Base-by-base conservation (phyloP, 2,797 vertebrate genomes). In the Decapterus maruadsi region DNA sequence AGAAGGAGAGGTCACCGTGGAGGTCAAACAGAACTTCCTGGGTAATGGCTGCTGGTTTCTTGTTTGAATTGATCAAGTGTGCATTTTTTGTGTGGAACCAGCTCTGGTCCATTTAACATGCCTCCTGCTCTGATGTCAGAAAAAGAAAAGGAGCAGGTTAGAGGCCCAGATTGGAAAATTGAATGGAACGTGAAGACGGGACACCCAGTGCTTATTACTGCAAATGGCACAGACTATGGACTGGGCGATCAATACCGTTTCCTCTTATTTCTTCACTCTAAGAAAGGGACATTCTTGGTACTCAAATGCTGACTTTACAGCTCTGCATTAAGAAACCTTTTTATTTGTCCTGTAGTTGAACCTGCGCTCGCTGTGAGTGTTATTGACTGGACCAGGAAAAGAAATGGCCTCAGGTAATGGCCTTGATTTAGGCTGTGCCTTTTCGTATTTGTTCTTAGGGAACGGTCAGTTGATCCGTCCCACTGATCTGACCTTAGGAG, bases 21-120 rank as follows among this genome's bases (percentile, higher is more conserved):
- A 88, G 61, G 94, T 94, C 81, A 89, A 91, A 51, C 76, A 75
- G 75, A 85, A 94, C 81, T 90, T 96, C 56, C 79, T 94, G 16
- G 89, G 93, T 93, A 90, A 86, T 43, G 34, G n/a, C 46, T 64
- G 51, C 12, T 7, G 3, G 36, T 55, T 58, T 16, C 13, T 62
- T 22, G 20, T 69, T 75, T 59, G 55, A 55, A 48, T 64, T 69
- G 71, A 81, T 72, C 13, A 3, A 2, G 10, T 16, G 29, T 29
- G 17, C 40, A 2, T 36, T 46, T 57, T 26, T 36, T 4, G 31
- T 59, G 55, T 57, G 57, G 43, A 17, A 57, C 26, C 34, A 7
- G 7, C n/a, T 19, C 31, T 13, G 31, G 43, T 62, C 54, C 22
- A 64, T 71, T 76, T 75, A 50, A 31, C 45, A 26, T 55, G 7